Evolutionary conservation across 1,140 invertebrate genomes (phyloP), one percentile per base, ranked within the genome.

Genomic region (Tetramorium simillimum): DNA sequence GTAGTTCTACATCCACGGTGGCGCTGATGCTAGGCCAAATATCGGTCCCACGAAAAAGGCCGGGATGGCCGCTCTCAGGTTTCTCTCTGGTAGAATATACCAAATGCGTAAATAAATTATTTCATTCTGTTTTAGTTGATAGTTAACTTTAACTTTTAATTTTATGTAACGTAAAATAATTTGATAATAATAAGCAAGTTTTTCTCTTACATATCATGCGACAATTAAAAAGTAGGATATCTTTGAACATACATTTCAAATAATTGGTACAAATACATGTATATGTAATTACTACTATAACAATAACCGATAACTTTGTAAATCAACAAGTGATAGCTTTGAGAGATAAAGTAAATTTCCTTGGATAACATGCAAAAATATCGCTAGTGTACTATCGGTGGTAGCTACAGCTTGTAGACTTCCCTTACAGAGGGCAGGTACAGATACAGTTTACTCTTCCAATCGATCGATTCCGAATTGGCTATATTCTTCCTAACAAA

Each of bases 391-490:
- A 9, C 2, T 56, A 53, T 7, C 51, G 40, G 21, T 28, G 14
- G 21, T 40, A 40, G 28, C 21, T 37, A 6, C 1, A 81, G 28
- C 18, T 58, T 60, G 46, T 10, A 40, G 46, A 58, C 40, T 46
- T 33, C 2, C 18, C 67, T 82, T 43, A 18, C 14, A 82, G 80
- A 82, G 80, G 67, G 67, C 80, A 49, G 53, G 3, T 33, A 24
- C 10, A 28, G 21, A 24, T 46, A 58, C 14, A 37, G 7, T 60
- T 60, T 14, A n/a, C 18, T 18, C 12, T 21, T 72, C 2, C 51
- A 53, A 69, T 80, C 58, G 58, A 78, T 78, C 28, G 56, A 65
- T 65, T 14, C n/a, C 14, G 51, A 33, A 81, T 72, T 81, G 24
- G 46, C 24, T 82, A 37, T 70, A 51, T 70, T 46, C 21, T 58